Evolutionary conservation across 2,888 invertebrate species (phyloP).

Genomic region (Diaperis boleti): DNA sequence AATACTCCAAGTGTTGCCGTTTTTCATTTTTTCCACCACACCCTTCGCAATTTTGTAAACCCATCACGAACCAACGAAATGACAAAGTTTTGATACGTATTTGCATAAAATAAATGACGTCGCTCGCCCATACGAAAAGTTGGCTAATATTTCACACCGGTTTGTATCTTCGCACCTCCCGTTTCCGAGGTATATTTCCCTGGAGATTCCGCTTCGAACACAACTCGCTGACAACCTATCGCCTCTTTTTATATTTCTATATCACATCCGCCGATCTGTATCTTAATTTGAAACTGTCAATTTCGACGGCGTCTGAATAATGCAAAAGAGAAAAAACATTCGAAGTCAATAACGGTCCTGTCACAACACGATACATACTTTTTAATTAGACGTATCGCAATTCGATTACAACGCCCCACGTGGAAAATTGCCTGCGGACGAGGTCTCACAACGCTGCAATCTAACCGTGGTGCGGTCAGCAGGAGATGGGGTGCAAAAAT

Average conservation of each 20-base stretch:
- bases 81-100: constrained; percentile 65
- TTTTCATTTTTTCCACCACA: too few relatives aligned
- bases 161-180: constrained; percentile 58
- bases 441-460: constrained; percentile 35
- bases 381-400: constrained; percentile 64
- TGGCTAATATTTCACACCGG: constrained; percentile 66
- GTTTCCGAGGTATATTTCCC: constrained; percentile 64
- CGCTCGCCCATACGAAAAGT: constrained; percentile 68
- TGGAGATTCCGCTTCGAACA: constrained; percentile 54
- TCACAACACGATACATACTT: constrained; percentile 64
- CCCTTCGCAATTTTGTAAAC: constrained; percentile 11
- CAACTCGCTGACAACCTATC: constrained; percentile 58
- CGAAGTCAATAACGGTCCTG: constrained; percentile 50
- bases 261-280: constrained; percentile 56
- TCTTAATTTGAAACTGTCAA: constrained; percentile 62
- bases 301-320: constrained; percentile 42
- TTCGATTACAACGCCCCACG: constrained; percentile 53
- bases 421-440: constrained; percentile 10
- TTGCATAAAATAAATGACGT: constrained; percentile 68
- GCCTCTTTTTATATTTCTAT: constrained; percentile 56
- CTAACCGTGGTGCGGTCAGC: constrained; percentile 54
- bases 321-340: constrained; percentile 28
- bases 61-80: constrained; percentile 29
- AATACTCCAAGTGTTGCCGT: too few relatives aligned
- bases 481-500: constrained; percentile 63